Evolutionary conservation across 1,140 invertebrate species (phyloP), one percentile per base, ranked within the genome.

Genomic region (Archivesica marissinica): DNA sequence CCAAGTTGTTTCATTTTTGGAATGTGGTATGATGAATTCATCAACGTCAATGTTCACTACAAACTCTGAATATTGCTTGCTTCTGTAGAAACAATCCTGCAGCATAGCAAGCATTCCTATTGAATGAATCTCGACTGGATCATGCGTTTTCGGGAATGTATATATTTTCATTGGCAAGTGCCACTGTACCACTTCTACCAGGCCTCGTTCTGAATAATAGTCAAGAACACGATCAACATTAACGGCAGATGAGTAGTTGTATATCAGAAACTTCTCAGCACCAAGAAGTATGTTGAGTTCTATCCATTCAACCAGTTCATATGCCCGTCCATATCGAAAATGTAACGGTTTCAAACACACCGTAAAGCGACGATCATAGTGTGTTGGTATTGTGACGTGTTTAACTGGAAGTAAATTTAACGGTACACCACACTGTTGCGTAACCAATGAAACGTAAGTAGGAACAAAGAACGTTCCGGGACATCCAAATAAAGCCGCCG

Each of bases 331-430:
- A 93, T 98, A 99, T 86, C 96, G 95, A 90, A 97, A 98, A 93
- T 99, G 98, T 47, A 99, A 95, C 0, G 98, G 98, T 89, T 99
- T 98, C 15, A 99, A 97, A 93, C 98, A 99, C n/a, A 99, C 96
- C 2, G 96, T 97, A 33, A 99, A 96, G 2, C 88, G 72, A 15
- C 38, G 28, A 6, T 15, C 61, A 41, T 39, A 38, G 25, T 72
- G 28, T 23, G 47, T 17, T 28, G 33, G n/a, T n/a, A 35, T 23
- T 15, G 44, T 20, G 17, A 30, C 33, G 6, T 80, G 6, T 17
- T 70, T 39, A 25, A 86, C 78, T 15, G 11, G 15, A 17, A 86
- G 28, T 20, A 56, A 1, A 35, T 78, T 79, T 15, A 52, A 56
- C 17, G 83, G 83, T 7, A 7, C 9, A 7, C 28, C 2, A 52